Conservation (phyloP, 2,113 vertebrate species). For the Saccopteryx leptura region DNA sequence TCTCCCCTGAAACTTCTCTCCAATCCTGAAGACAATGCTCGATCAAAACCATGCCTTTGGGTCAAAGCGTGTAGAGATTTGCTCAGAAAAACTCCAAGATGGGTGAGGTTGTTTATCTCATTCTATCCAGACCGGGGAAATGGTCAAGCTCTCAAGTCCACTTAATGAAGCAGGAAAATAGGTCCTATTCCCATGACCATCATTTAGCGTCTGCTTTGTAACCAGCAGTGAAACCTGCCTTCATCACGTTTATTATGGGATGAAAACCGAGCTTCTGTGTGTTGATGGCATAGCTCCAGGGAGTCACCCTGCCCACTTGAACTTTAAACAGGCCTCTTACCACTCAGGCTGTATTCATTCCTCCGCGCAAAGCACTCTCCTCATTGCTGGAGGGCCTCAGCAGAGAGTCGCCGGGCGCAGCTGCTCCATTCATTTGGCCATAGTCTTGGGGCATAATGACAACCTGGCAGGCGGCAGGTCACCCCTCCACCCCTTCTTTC, state of each 20-base stretch:
- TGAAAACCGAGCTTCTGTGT: conserved; percentile 61
- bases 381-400: conserved; percentile 48
- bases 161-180: conserved; percentile 54
- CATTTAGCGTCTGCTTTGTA: conserved; percentile 3
- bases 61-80: not conserved
- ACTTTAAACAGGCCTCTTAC: conserved; percentile 72
- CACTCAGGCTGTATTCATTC: conserved; percentile 4
- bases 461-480: not conserved
- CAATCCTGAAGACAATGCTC: not conserved
- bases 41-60: not conserved
- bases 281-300: conserved; percentile 46
- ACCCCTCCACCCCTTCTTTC: conserved; percentile 40
- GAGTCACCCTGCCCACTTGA: conserved; percentile 72
- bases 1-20: not conserved
- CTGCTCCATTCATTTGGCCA: not conserved
- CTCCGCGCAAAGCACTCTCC: not conserved
- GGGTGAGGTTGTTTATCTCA: not conserved
- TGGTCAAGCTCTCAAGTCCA: conserved; percentile 21
- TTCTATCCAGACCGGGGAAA: not conserved
- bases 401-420: conserved; percentile 1
- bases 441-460: not conserved
- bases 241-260: conserved; percentile 45
- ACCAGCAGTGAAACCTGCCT: conserved; percentile 48
- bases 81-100: not conserved
- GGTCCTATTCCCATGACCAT: conserved; percentile 43